A percentile compares a stretch with the other conserved stretches of the same genome.
phyloP scores from a whole-genome alignment of 2,113 vertebrate species.

The Pelmatolapia mariae region DNA sequence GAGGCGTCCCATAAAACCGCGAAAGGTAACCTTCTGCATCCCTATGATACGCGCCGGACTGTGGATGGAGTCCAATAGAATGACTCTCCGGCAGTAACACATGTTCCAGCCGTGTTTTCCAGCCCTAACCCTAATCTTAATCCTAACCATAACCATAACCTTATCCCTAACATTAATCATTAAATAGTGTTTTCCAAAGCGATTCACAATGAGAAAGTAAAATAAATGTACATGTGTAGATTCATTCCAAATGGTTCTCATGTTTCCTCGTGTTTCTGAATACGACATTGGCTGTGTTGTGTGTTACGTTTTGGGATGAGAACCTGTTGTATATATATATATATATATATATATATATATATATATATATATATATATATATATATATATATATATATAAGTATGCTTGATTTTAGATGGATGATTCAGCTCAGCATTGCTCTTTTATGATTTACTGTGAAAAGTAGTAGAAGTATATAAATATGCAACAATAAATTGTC shows the following conservation, averaged over 20 bases:
- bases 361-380: background rate
- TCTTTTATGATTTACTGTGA: background rate
- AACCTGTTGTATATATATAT: background rate
- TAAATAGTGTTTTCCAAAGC: background rate
- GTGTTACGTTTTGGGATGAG: background rate
- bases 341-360: background rate
- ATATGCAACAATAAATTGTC: accelerated
- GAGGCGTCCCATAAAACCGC: background rate
- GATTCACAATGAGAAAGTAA: background rate
- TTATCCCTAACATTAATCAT: background rate
- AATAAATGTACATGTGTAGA: background rate
- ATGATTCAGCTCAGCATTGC: background rate
- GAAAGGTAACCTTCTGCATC: background rate
- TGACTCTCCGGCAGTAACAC: background rate
- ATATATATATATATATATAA: background rate
- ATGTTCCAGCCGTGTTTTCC: background rate
- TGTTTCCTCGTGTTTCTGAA: background rate
- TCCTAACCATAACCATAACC: background rate
- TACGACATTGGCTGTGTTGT: background rate
- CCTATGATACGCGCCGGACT: accelerated
- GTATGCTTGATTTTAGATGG: background rate
- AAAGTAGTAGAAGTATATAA: background rate
- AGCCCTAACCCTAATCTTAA: background rate
- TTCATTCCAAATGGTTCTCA: background rate
- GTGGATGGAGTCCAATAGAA: background rate